Conservation (phyloP, 2,888 invertebrate genomes). For the Teleogryllus oceanicus region DNA sequence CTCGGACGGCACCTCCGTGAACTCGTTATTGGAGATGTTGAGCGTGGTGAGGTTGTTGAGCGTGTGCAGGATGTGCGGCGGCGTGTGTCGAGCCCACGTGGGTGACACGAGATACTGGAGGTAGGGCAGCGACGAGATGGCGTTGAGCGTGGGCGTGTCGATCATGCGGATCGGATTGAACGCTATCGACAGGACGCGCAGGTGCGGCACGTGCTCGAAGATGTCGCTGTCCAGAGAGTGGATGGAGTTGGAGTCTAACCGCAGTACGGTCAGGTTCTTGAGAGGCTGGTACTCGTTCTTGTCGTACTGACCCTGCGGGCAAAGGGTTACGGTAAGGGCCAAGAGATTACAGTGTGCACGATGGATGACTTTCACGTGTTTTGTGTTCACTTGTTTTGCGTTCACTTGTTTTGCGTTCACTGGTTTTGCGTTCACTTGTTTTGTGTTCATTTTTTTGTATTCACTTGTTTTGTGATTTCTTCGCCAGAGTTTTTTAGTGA, state of each 20-base stretch:
- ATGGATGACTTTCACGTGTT: too few species aligned
- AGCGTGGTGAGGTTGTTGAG: constrained; percentile 62
- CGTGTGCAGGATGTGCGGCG: constrained; percentile 64
- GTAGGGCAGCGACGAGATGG: constrained; percentile 61
- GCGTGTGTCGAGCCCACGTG: constrained; percentile 41
- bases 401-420: too few species aligned
- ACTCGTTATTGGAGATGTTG: constrained; percentile 64
- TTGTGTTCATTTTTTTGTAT: too few species aligned
- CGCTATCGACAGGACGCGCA: constrained; percentile 65
- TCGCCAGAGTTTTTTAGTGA: too few species aligned
- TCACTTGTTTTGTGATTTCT: too few species aligned
- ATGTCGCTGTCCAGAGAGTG: constrained; percentile 67
- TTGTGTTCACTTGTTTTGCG: too few species aligned
- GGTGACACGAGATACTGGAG: constrained; percentile 49
- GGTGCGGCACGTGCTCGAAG: constrained; percentile 68
- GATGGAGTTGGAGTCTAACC: constrained; percentile 67
- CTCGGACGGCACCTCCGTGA: constrained; percentile 58
- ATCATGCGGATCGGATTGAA: constrained; percentile 70
- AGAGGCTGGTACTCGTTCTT: constrained; percentile 59
- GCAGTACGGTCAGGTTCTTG: constrained; percentile 55
- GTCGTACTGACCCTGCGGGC: constrained; percentile 54
- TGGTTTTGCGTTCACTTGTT: too few species aligned
- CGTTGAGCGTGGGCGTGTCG: constrained; percentile 60
- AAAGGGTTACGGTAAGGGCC: too few species aligned
- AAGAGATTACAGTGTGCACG: too few species aligned